phyloP scores from a whole-genome alignment of 1,140 invertebrate genomes.

The Drosophila rhopaloa region DNA sequence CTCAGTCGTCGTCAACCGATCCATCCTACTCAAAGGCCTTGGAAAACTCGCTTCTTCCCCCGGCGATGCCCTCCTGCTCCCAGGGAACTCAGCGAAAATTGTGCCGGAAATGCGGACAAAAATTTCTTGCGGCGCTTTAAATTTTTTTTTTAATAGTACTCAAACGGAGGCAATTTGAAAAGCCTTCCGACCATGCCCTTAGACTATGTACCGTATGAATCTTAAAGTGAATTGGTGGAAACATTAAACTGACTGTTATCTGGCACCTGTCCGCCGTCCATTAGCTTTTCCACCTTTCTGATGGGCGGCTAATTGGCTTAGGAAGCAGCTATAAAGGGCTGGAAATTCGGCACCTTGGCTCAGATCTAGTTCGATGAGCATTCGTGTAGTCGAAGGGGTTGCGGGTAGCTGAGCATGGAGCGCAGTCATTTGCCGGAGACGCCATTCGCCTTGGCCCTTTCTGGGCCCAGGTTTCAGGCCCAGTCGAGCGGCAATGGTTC shows the following conservation, averaged over 20 bases:
- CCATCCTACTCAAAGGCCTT: not conserved
- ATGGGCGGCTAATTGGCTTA: constrained; percentile 63
- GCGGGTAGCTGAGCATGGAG: constrained; percentile 61
- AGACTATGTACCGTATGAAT: constrained; percentile 1
- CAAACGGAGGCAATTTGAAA: not conserved
- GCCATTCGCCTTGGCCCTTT: constrained; percentile 31
- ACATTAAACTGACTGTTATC: constrained; percentile 44
- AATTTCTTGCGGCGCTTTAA: constrained; percentile 47
- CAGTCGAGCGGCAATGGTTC: constrained; percentile 62
- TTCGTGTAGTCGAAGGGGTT: constrained; percentile 11
- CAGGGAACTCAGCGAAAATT: constrained; percentile 24
- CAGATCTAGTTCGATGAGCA: constrained; percentile 40
- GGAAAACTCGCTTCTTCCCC: too few relatives aligned
- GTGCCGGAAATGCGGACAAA: constrained; percentile 56
- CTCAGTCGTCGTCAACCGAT: not conserved
- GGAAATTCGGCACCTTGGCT: not conserved
- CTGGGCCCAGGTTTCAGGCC: constrained; percentile 58
- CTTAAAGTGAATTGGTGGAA: not conserved
- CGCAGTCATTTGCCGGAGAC: constrained; percentile 44
- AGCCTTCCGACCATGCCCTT: not conserved
- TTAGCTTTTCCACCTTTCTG: constrained; percentile 7
- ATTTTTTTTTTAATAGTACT: too few relatives aligned
- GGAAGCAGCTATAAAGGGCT: constrained; percentile 44
- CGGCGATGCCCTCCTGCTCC: not conserved
- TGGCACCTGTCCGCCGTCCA: constrained; percentile 26